These are phyloP conservation scores for Tyrophagus putrescentiae DNA, from an alignment of 1,140 invertebrate genomes.

Conservation along the genomic window DNA sequence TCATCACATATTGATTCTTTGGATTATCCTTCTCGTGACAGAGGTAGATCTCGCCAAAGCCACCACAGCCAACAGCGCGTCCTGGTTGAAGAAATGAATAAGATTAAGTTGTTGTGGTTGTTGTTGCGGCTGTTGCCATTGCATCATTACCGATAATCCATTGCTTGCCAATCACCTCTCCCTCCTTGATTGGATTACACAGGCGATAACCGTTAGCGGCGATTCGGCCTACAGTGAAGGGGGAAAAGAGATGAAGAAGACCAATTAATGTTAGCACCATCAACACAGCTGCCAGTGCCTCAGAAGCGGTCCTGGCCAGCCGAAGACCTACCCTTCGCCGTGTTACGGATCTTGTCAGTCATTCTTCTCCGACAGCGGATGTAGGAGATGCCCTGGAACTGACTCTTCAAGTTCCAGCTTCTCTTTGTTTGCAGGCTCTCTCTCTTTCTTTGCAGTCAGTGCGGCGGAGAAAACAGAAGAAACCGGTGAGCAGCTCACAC, in stretches of 20 bases:
- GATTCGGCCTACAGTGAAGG: slow-evolving; percentile 19
- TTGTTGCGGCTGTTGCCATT: too few relatives aligned
- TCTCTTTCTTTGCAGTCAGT: background rate
- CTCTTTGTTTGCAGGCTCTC: background rate
- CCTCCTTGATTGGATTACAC: slow-evolving; percentile 50
- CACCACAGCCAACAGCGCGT: slow-evolving; percentile 21
- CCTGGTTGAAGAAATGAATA: slow-evolving; percentile 16
- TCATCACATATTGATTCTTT: slow-evolving; percentile 53
- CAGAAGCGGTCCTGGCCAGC: background rate
- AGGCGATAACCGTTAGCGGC: slow-evolving; percentile 33
- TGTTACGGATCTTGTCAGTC: slow-evolving; percentile 11
- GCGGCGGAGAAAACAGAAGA: too few relatives aligned
- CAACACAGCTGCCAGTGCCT: too few relatives aligned
- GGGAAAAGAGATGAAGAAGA: background rate
- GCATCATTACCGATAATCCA: slow-evolving; percentile 74
- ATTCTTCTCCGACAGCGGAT: background rate
- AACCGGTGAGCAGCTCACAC: too few relatives aligned
- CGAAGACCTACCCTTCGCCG: background rate
- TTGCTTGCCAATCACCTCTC: slow-evolving; percentile 60
- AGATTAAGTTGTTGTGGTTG: slow-evolving; percentile 26
- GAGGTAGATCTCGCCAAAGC: slow-evolving; percentile 25
- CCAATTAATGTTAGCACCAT: background rate
- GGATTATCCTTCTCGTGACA: background rate
- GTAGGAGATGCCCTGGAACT: background rate
- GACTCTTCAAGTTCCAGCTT: background rate